These are phyloP conservation scores for Aspidiotus rigidus DNA, from an alignment of 2,888 invertebrate genomes.

Conservation along the genomic window DNA sequence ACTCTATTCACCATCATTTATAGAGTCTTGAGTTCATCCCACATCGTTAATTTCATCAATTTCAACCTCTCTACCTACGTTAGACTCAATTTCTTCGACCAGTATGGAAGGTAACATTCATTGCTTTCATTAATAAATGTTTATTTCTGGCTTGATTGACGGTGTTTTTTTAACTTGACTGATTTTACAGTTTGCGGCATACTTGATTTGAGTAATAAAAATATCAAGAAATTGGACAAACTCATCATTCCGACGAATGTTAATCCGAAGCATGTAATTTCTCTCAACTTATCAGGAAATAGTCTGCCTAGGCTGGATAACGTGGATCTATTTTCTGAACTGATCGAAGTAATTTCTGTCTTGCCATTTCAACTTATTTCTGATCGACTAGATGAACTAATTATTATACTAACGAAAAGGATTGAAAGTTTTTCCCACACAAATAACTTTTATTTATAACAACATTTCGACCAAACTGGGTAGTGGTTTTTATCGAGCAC, in stretches of 20 bases:
- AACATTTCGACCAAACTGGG: constrained; percentile 28
- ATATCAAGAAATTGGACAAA: constrained; percentile 70
- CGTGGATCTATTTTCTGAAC: constrained; percentile 67
- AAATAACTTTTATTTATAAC: constrained; percentile 36
- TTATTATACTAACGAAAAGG: too few species aligned
- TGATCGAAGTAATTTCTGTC: constrained; percentile 56
- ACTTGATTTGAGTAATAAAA: constrained; percentile 68
- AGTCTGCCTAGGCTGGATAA: constrained; percentile 78
- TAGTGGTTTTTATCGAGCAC: too few species aligned
- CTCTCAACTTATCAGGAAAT: constrained; percentile 74
- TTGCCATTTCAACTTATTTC: too few species aligned
- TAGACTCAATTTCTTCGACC: neutral
- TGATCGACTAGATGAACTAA: too few species aligned
- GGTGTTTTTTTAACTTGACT: too few species aligned
- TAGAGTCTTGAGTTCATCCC: too few species aligned
- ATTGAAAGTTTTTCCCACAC: too few species aligned
- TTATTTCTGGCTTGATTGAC: neutral
- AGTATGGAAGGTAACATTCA: neutral
- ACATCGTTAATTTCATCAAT: too few species aligned
- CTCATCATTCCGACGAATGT: constrained; percentile 47
- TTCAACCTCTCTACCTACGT: too few species aligned
- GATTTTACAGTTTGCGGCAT: constrained; percentile 13
- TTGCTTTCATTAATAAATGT: neutral
- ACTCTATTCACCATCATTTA: too few species aligned
- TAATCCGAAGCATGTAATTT: constrained; percentile 53